Evolutionary conservation across 2,113 vertebrate species (phyloP), one percentile per base, ranked within the genome.

Genomic region (Hypocryptadius cinnamomeus): DNA sequence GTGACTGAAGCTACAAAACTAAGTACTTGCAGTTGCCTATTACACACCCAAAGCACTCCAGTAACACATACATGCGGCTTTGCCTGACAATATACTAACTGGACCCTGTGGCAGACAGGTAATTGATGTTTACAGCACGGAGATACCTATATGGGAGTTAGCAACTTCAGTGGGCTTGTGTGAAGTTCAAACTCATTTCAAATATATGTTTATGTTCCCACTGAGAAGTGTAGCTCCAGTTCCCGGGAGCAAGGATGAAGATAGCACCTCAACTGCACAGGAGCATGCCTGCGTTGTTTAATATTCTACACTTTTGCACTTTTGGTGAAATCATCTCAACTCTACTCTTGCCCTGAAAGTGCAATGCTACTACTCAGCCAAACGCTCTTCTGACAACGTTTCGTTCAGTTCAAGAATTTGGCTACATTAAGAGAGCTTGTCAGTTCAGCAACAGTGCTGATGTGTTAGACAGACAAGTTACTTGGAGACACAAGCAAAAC

Each of bases 111-210:
- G 79, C 64, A 87, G 48, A 20, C 68, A 70, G 24, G 39, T 96
- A 95, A 95, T 81, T 92, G 74, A 10, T 94, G 69, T 80, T 93
- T 87, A 80, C 31, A 40, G 72, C 79, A 92, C 0, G 5, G 60
- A 94, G 83, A 92, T 30, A 53, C 45, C 64, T 77, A 1, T 15
- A 51, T 15, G 40, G 53, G 69, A 71, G 76, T 70, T 11, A 80
- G 72, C 44, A 81, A 81, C 73, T 68, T 76, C 2, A 6, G 51
- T 25, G 42, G 40, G 53, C 78, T 79, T 80, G 51, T 47, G 35
- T 71, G 17, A 89, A 88, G 72, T 84, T 94, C 77, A 86, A 80
- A 64, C 57, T 88, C 64, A 59, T 48, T 68, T 84, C 47, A 78
- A 44, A 33, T 72, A 28, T 8, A 8, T 11, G 56, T 47, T 83